Conservation (phyloP, 2,113 vertebrate genomes). For the Empidonax alnorum region DNA sequence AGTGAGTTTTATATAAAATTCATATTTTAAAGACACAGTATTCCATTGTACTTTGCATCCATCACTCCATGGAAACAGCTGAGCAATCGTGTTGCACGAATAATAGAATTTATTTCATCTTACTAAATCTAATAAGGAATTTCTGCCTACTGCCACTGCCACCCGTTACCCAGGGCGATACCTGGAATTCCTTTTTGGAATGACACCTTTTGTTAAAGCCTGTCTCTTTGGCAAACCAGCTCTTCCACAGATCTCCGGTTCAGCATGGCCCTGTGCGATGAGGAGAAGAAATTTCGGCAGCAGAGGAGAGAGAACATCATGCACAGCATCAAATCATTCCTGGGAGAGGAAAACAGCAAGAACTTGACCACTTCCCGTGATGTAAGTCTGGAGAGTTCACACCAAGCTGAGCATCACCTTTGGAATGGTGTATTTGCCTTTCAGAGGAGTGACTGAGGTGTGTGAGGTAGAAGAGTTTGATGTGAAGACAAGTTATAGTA, state of each 20-base stretch:
- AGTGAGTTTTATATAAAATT: neutral
- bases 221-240: conserved; percentile 65
- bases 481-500: neutral
- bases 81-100: neutral
- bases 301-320: conserved; percentile 84
- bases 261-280: conserved; percentile 90
- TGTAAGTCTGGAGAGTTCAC: conserved; percentile 72
- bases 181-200: neutral
- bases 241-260: conserved; percentile 91
- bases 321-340: conserved; percentile 87
- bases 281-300: conserved; percentile 90
- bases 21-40: rapidly evolving
- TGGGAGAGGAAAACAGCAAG: conserved; percentile 82
- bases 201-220: neutral
- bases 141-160: neutral
- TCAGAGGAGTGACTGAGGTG: neutral
- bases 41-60: rapidly evolving
- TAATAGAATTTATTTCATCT: neutral
- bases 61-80: neutral
- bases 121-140: neutral
- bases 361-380: conserved; percentile 82
- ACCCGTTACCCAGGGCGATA: rapidly evolving
- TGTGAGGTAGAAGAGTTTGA: neutral
- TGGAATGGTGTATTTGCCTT: neutral
- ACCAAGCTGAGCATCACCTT: neutral